phyloP scores from a whole-genome alignment of 2,113 vertebrate species.

The Pollachius pollachius region DNA sequence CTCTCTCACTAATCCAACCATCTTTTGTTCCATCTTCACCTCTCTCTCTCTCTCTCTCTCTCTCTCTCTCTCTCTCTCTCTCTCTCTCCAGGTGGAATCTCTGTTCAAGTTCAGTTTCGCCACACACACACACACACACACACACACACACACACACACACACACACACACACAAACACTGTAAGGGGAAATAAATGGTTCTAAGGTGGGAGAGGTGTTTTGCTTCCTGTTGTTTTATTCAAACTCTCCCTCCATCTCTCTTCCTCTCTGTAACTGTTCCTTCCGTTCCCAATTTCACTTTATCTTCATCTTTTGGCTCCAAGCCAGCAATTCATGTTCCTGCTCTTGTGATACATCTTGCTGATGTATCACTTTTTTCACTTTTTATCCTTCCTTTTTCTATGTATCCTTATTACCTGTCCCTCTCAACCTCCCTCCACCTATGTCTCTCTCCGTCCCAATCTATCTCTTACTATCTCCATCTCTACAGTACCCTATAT shows the following conservation, averaged over 20 bases:
- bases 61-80: conserved; percentile 5
- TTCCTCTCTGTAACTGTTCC: neutral
- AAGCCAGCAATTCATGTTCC: too few species aligned
- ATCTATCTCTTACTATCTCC: too few species aligned
- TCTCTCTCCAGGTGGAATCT: conserved; percentile 30
- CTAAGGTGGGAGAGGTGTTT: conserved; percentile 57
- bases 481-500: too few species aligned
- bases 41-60: neutral
- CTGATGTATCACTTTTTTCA: too few species aligned
- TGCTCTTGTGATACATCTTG: neutral
- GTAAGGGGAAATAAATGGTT: conserved; percentile 58
- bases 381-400: too few species aligned
- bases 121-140: conserved; percentile 27
- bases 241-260: neutral
- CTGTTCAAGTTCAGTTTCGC: conserved; percentile 43
- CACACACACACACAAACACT: neutral
- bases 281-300: neutral
- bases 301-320: neutral
- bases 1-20: neutral
- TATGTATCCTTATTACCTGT: neutral
- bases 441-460: neutral
- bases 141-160: too few species aligned
- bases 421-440: neutral
- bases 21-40: too few species aligned
- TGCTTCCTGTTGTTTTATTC: conserved; percentile 36